Base-by-base conservation (phyloP, 2,797 vertebrate species). In the Tiaroga cobitis region DNA sequence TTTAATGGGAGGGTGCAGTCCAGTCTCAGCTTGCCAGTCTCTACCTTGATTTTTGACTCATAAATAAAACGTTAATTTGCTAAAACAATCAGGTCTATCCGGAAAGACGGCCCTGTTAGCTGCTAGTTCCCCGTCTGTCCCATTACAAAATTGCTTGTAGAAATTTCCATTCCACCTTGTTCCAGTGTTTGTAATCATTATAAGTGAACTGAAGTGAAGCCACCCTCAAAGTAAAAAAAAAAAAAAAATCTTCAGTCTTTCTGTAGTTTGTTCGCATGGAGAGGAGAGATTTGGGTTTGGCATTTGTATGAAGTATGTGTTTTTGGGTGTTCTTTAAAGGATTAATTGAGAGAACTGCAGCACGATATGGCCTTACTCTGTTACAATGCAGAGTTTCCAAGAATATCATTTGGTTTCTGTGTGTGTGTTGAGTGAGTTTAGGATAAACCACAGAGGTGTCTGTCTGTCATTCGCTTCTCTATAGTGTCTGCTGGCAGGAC, bases 351-450 rank as follows among this genome's bases (percentile, higher is more conserved):
- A 34, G n/a, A 70, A 73, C 68, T 65, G 77, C 16, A 51, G 56
- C 21, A 85, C 41, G 65, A 59, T 32, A 61, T 26, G 24, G 69
- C 29, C 24, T 73, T 80, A 43, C 80, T 85, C 56, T 51, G 18
- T 85, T 80, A 65, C 65, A 80, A 72, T 51, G 68, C 39, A 49
- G 18, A 39, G 77, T 63, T 85, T 85, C 84, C 77, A 85, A 85
- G 67, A 88, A 88, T 37, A 63, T 67, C 49, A 74, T 49, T 72
- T 85, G 56, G 67, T 70, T 41, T 80, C 69, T 74, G 51, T n/a
- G 39, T 73, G 70, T 70, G 8, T 73, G 69, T 85, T 78, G 54
- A n/a, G 90, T 90, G 37, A 81, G 39, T 79, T 69, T 84, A 90
- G 86, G 79, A 70, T 84, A 85, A 26, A 85, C 83, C 83, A 73